These are phyloP conservation scores for Emys orbicularis DNA, from an alignment of 2,797 vertebrate species.

Conservation along the genomic window DNA sequence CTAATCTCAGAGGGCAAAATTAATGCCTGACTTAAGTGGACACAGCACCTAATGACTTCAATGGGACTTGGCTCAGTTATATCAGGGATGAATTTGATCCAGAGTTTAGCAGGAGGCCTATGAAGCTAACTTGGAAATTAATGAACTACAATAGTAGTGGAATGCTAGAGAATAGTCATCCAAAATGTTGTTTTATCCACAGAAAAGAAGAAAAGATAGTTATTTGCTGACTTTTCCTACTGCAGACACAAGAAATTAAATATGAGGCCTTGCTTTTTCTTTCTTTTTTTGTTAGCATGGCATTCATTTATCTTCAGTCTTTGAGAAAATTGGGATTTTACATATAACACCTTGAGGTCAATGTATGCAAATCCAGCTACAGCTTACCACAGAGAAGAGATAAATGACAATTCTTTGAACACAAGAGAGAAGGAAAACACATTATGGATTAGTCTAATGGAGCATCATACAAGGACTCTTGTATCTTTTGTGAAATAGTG, in stretches of 20 bases:
- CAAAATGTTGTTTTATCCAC: background rate
- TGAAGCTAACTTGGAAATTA: background rate
- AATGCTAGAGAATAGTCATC: background rate
- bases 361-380: slow-evolving; percentile 74
- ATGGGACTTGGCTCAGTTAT: background rate
- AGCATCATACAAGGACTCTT: slow-evolving; percentile 1
- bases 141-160: slow-evolving; percentile 22
- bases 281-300: slow-evolving; percentile 19
- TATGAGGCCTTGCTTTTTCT: slow-evolving; percentile 22
- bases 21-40: background rate
- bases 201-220: background rate
- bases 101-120: background rate
- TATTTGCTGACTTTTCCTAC: slow-evolving; percentile 31
- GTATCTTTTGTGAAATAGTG: slow-evolving; percentile 1
- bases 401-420: slow-evolving; percentile 66
- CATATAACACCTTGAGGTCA: slow-evolving; percentile 69
- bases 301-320: slow-evolving; percentile 58
- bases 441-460: slow-evolving; percentile 19
- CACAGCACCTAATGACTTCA: background rate
- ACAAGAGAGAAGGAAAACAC: slow-evolving; percentile 39
- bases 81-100: background rate
- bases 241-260: slow-evolving; percentile 12
- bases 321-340: background rate
- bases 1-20: background rate
- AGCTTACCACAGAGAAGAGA: slow-evolving; percentile 50